Evolutionary conservation across 1,140 invertebrate species (phyloP), one percentile per base, ranked within the genome.

Genomic region (Magallana angulata): DNA sequence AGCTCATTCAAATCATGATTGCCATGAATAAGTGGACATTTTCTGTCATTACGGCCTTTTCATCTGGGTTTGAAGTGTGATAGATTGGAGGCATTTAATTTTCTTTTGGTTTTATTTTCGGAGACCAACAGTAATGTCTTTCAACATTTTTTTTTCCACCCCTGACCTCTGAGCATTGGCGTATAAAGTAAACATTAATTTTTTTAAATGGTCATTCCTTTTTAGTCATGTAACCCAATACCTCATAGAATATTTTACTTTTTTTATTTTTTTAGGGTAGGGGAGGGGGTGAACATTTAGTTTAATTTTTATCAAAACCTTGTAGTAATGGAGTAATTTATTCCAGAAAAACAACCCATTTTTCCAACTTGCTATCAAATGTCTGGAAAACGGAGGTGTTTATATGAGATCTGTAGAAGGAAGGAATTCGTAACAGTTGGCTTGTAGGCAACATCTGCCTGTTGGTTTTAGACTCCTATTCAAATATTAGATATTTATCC

Each of bases 401-500:
- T 76, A 48, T 76, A 36, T 76, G 68, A 30, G 68, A 76, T 76
- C 4, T 76, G 68, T 76, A 8, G 18, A 18, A 30, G 68, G 68
- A 76, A 76, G 36, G 36, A 48, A 48, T 48, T 48, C 5, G 68
- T 30, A 76, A 76, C 24, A 30, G 12, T 76, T 30, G 24, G 68
- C 24, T 36, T 18, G 68, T 76, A 36, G 68, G 68, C 68, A 76
- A 30, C 68, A 76, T 76, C 68, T 76, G 68, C 24, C 5, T 76
- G 68, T 76, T 76, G 24, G 36, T 76, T 76, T 76, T 76, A 30
- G 68, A 76, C 24, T 11, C 36, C 18, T 76, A 9, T 76, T 76
- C 24, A 76, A 76, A 36, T 76, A 76, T 76, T 76, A 76, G 68
- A 30, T 76, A 30, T 76, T 76, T 76, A 76, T 30, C 24, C 24